Evolutionary conservation across 2,888 invertebrate species (phyloP), one percentile per base, ranked within the genome.

Genomic region (Tineola bisselliella): DNA sequence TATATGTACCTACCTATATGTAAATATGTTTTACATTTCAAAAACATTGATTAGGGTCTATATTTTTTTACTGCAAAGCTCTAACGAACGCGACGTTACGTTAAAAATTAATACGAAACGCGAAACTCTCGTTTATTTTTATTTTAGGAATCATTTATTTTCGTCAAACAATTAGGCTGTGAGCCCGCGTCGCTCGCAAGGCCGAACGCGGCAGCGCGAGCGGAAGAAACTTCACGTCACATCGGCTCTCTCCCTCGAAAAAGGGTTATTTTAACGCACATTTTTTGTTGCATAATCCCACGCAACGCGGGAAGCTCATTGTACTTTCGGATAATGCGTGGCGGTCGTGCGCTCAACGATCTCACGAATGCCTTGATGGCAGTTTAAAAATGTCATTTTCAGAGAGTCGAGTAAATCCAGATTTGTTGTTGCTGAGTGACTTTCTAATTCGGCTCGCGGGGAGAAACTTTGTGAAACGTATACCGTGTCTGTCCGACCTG

Each of bases 111-210:
- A 79, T 76, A 74, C 74, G 73, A 74, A 82, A 81, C 79, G 81
- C 76, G 75, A 83, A 81, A 79, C 76, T 80, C 81, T 77, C 83
- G 77, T 84, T 82, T 80, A 80, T 81, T 81, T 82, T 79, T 81
- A 82, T 84, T 84, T 83, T 76, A 71, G 71, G 79, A 77, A 81
- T 84, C 82, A 86, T 84, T 86, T 86, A 81, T 86, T 86, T 82
- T 81, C 82, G 83, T 84, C 81, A 81, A 83, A 81, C 82, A 84
- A 84, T 84, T 84, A 84, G 79, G 79, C 73, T 70, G 75, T 68
- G 74, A 68, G 72, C 71, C 69, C 73, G 71, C 74, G 76, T 79
- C 75, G 76, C 67, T 68, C 68, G 74, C 76, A 75, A 74, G 78
- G 76, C 74, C 74, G 72, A 58, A 69, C 65, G 66, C 70, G 71